Evolutionary conservation across 2,888 invertebrate genomes (phyloP), one percentile per base, ranked within the genome.

Genomic region (Melanargia galathea): DNA sequence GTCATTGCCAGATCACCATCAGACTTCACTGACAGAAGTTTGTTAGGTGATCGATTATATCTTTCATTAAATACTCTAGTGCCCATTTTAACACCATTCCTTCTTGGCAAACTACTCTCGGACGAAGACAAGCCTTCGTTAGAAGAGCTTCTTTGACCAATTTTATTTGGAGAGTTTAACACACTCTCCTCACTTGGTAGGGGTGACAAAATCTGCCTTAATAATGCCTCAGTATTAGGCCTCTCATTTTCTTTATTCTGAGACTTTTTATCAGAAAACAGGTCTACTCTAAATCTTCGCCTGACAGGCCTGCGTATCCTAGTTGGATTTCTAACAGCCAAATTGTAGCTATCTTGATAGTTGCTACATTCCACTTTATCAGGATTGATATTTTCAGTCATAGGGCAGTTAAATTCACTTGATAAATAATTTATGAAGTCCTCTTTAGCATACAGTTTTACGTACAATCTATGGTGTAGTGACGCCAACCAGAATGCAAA

Each of bases 401-500:
- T 68, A 10, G 93, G 93, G 67, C 92, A 90, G 69, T 92, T 92
- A 65, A 93, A 86, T 77, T 94, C 93, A 79, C 92, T 92, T 49
- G 94, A 93, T 75, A 95, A 86, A 70, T 92, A 92, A 78, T 93
- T 93, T 43, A 94, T 87, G 60, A 95, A 95, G 66, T 94, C 94
- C 67, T 94, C 93, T 78, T 95, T 95, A 46, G 94, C 94, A 77
- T 95, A 93, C 56, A 95, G 83, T 75, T 95, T 94, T 73, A 95
- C 89, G 84, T 95, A 96, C 80, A 96, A 93, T 78, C 95, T 94
- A 78, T 96, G 95, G 79, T 96, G 96, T 51, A 95, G 83, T n/a
- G 95, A 95, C 10, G 95, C 95, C 65, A 95, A 82, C 83, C 95
- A 95, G 83, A 95, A 96, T 64, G 95, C 93, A 76, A 95, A 95